phyloP scores from a whole-genome alignment of 2,888 invertebrate species.

The Caenorhabditis virilis region DNA sequence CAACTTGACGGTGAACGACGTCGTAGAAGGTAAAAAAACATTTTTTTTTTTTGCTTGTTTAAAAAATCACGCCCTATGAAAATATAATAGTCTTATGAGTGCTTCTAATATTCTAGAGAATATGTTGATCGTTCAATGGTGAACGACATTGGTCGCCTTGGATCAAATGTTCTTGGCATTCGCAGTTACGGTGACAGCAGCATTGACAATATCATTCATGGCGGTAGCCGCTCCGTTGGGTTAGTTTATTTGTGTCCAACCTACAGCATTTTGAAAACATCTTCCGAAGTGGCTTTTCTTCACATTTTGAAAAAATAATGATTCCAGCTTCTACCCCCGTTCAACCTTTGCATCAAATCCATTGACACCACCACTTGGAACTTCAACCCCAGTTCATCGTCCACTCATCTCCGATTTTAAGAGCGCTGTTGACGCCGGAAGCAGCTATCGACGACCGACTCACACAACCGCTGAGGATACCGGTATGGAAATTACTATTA shows the following conservation, averaged over 20 bases:
- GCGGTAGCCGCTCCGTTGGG: slow-evolving; percentile 43
- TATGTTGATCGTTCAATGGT: slow-evolving; percentile 60
- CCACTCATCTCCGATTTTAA: slow-evolving; percentile 35
- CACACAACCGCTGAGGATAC: slow-evolving; percentile 36
- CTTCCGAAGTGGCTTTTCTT: slow-evolving; percentile 7
- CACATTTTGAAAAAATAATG: slow-evolving; percentile 2
- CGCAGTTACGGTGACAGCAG: slow-evolving; percentile 56
- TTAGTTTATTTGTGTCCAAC: slow-evolving; percentile 8
- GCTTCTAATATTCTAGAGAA: slow-evolving; percentile 50
- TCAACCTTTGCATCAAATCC: slow-evolving; percentile 68
- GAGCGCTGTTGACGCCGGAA: slow-evolving; percentile 30
- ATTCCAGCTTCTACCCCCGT: slow-evolving; percentile 44
- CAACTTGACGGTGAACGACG: slow-evolving; percentile 65
- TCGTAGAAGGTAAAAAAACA: slow-evolving; percentile 49
- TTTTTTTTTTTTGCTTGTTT: neutral
- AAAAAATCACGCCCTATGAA: neutral
- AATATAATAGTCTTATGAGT: too few relatives aligned
- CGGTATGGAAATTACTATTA: slow-evolving; percentile 45
- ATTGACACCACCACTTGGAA: slow-evolving; percentile 67
- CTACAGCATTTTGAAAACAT: too few relatives aligned
- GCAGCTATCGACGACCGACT: slow-evolving; percentile 35
- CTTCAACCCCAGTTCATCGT: slow-evolving; percentile 63
- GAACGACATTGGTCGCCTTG: slow-evolving; percentile 62
- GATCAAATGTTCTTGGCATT: slow-evolving; percentile 53
- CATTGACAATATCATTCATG: slow-evolving; percentile 43